Base-by-base conservation (phyloP, 2,888 invertebrate species). In the Netelia fuscicornis region DNA sequence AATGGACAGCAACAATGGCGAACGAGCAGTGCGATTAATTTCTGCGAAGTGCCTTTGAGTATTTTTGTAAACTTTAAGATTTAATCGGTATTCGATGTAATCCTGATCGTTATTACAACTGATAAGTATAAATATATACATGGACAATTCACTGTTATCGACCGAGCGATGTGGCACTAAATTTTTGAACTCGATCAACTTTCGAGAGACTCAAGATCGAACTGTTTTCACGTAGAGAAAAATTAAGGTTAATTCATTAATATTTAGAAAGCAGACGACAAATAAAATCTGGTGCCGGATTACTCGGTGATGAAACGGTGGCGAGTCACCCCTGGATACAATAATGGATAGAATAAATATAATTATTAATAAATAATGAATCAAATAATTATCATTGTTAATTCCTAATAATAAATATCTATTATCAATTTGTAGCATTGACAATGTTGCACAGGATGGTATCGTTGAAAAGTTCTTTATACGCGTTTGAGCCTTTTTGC, bases 31-130 rank as follows among this genome's bases (percentile, higher is more conserved):
- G 62, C 78, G 60, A 81, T 86, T 87, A 71, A 90, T 89, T 90
- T 87, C 89, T 89, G 90, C 87, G 87, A 91, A 91, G 91, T 91
- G 91, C 91, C 91, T 91, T 91, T 89, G 87, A 88, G 89, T 91
- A 91, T 91, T 91, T 91, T 91, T 90, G 87, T 91, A 91, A 89
- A 89, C 76, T 82, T 68, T 89, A 89, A 89, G 87, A 87, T 89
- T 88, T 84, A 77, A 81, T 74, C 77, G 81, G 81, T 78, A 78
- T 77, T 90, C 86, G 87, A 86, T 89, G 88, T 89, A 88, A 88
- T 84, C 83, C 85, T 81, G 52, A 70, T 81, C 68, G 81, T 81
- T 81, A 74, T 64, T 67, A 80, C 77, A 76, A 83, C 81, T 75
- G 83, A 79, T 76, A 86, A 83, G 20, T 20, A 83, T 80, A 70